Base-by-base conservation (phyloP, 2,113 vertebrate species). In the Gorsachius goisagi region DNA sequence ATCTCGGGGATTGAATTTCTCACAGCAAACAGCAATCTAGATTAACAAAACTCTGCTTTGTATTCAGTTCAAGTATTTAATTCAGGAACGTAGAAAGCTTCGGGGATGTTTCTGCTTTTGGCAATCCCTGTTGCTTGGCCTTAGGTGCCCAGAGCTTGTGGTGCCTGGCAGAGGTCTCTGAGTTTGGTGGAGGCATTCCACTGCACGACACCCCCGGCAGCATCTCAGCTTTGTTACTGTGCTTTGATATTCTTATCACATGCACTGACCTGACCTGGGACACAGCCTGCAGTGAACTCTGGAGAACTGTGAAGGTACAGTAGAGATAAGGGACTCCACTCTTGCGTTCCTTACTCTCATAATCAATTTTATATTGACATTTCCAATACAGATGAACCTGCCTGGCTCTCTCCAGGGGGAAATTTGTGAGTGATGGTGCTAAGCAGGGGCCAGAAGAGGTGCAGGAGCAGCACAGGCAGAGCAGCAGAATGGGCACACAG, bases 401-500 rank as follows among this genome's bases (percentile, higher is more conserved):
- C 19, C 30, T 52, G 45, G 30, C 67, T 74, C 3, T 35, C 72
- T 60, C 44, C 58, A 73, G 58, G 47, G 64, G 73, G 50, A 62
- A 3, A 45, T 21, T 7, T 11, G 45, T 23, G 45, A 64, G 67
- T 0, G 0, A 21, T 19, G 79, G 4, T 41, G 62, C 47, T 50
- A 77, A 89, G 59, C 76, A 68, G 76, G n/a, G 44, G 12, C 67
- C 44, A 53, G 84, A 39, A 52, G 52, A 76, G 71, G 9, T 6
- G 17, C 23, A 19, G 37, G 19, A 86, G 63, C 41, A 49, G 91
- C 19, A 5, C 15, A 21, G 32, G 35, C 64, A 58, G 83, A 35
- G 47, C 27, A 33, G 64, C 59, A 49, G 68, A 20, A 52, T 0
- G 2, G 32, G 27, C 53, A 60, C 1, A 0, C 39, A 33, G 71